These are phyloP conservation scores for Poecilia gillii DNA, from an alignment of 2,797 vertebrate genomes.

Conservation along the genomic window DNA sequence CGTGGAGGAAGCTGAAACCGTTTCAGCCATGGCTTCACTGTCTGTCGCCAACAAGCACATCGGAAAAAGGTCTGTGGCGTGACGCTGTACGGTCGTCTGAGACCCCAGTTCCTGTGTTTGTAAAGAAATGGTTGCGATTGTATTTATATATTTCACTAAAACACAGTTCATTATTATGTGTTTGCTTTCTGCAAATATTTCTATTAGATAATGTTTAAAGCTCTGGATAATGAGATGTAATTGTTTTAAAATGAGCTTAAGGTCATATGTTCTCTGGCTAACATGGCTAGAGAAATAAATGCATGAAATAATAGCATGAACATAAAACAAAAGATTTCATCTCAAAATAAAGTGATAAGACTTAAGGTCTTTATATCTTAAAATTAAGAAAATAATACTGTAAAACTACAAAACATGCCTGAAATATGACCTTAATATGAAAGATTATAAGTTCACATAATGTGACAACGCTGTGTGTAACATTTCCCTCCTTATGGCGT, in stretches of 20 bases:
- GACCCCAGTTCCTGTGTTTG: background rate
- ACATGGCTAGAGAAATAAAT: background rate
- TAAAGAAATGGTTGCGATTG: background rate
- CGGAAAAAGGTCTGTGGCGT: conserved; percentile 85
- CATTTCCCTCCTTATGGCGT: too few species aligned
- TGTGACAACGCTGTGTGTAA: background rate
- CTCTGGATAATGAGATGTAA: background rate
- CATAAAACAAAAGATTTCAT: background rate
- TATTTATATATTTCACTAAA: background rate
- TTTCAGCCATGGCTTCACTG: conserved; percentile 96
- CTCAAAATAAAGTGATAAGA: background rate
- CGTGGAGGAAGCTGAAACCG: conserved; percentile 92
- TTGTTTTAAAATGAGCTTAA: background rate
- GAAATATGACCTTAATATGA: background rate
- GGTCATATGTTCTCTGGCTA: background rate
- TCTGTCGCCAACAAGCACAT: conserved; percentile 92
- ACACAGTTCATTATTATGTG: background rate
- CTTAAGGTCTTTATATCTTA: background rate
- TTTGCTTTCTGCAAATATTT: background rate
- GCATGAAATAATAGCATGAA: too few species aligned
- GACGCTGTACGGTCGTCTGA: background rate
- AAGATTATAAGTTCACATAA: background rate
- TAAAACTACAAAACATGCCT: background rate
- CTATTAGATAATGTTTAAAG: background rate
- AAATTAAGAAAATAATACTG: background rate